Conservation (phyloP, 2,113 vertebrate genomes). For the Amblyopsis rosae region DNA sequence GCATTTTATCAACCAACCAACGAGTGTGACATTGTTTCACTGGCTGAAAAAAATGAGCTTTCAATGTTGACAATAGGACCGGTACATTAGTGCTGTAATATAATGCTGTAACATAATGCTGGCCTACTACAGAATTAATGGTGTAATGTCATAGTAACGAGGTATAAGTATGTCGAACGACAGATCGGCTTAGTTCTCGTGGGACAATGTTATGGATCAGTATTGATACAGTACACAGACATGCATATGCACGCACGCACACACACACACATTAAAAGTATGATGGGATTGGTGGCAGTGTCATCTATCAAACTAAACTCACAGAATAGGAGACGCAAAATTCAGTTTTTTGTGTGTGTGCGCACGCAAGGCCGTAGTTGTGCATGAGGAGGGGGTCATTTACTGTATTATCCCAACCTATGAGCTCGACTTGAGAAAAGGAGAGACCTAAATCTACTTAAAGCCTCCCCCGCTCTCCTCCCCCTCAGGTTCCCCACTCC, state of each 20-base stretch:
- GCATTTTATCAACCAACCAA: too few species aligned
- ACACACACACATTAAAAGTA: conserved; percentile 4
- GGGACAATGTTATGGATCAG: conserved; percentile 30
- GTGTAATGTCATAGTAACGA: conserved; percentile 10
- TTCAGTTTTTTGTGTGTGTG: not conserved
- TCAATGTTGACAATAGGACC: not conserved
- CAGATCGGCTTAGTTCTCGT: conserved; percentile 26
- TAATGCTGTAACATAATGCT: not conserved
- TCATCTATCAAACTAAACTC: conserved; percentile 20
- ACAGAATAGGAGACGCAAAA: not conserved
- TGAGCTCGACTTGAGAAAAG: conserved; percentile 50
- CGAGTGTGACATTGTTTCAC: too few species aligned
- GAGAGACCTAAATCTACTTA: conserved; percentile 58
- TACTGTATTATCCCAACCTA: conserved; percentile 51
- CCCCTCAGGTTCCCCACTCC: conserved; percentile 8
- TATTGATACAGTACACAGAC: conserved; percentile 26
- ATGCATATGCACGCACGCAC: conserved; percentile 4
- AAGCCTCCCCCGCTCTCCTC: conserved; percentile 13
- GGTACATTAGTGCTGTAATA: not conserved
- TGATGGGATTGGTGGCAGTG: not conserved
- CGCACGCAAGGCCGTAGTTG: not conserved
- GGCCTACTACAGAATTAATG: not conserved
- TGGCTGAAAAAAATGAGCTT: too few species aligned
- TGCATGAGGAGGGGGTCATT: conserved; percentile 23
- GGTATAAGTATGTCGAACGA: conserved; percentile 38